A percentile compares a stretch with the other conserved stretches of the same genome.
phyloP scores from a whole-genome alignment of 2,113 vertebrate species.

The Galbula dea region DNA sequence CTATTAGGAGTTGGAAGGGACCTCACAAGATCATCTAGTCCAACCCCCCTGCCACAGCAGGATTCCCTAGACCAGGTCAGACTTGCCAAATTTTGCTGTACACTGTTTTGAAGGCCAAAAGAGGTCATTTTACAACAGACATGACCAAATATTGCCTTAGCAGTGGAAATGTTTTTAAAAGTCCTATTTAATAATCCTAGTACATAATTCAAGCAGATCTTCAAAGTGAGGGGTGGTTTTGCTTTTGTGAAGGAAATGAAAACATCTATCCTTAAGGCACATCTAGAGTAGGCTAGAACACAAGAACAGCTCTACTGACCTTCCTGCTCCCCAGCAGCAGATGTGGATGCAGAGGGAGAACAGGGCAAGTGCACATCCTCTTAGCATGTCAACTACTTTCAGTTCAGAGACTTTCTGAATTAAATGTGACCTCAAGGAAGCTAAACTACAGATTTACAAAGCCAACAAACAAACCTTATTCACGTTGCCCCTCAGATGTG shows the following conservation, averaged over 20 bases:
- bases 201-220: neutral
- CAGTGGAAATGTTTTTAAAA: neutral
- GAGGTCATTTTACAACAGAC: neutral
- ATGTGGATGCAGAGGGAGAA: neutral
- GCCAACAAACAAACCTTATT: neutral
- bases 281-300: neutral
- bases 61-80: no score
- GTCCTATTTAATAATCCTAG: neutral
- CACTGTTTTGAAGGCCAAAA: neutral
- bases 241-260: neutral
- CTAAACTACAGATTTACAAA: neutral
- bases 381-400: neutral
- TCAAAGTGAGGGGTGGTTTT: neutral
- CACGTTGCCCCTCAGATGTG: neutral
- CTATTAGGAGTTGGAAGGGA: no score
- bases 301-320: neutral
- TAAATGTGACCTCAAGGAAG: neutral
- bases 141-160: neutral
- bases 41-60: no score
- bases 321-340: neutral
- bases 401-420: neutral
- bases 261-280: neutral
- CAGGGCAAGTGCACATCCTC: neutral
- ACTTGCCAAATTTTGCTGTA: neutral
- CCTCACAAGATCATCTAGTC: no score